These are phyloP conservation scores for Albula goreensis DNA, from an alignment of 2,113 vertebrate genomes.

Conservation along the genomic window DNA sequence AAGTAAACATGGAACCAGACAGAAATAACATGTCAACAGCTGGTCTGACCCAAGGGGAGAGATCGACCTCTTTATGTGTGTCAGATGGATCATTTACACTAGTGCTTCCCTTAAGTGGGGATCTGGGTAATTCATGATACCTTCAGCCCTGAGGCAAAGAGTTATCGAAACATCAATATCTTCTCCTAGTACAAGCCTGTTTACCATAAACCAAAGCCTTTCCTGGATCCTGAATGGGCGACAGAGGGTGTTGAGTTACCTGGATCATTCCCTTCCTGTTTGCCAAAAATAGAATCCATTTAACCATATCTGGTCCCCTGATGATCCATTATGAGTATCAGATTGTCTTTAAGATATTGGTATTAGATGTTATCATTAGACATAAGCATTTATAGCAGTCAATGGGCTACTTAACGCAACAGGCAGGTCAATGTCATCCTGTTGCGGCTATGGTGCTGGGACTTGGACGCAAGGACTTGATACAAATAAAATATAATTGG, in stretches of 20 bases:
- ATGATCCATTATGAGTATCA: neutral
- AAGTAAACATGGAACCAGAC: neutral
- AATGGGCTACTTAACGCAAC: neutral
- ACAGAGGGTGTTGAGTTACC: conserved; percentile 11
- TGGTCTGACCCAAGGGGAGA: too few relatives aligned
- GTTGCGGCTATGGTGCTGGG: neutral
- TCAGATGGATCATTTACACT: conserved; percentile 17
- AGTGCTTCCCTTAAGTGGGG: neutral
- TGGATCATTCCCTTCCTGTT: neutral
- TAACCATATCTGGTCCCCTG: neutral
- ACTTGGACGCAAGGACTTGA: neutral
- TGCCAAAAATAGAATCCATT: conserved; percentile 11
- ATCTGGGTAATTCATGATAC: conserved; percentile 20
- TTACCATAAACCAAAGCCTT: conserved; percentile 14
- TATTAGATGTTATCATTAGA: neutral
- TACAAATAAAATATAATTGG: neutral
- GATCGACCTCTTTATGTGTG: conserved; percentile 11
- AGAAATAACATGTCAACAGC: neutral
- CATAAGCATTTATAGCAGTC: neutral
- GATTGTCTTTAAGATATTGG: neutral
- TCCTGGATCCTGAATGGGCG: conserved; percentile 12
- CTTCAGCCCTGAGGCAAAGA: conserved; percentile 14
- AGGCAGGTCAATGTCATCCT: neutral
- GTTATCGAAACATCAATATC: conserved; percentile 35
- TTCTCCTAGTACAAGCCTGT: conserved; percentile 13